These are phyloP conservation scores for Caenorhabditis becei DNA, from an alignment of 2,888 invertebrate species.

Conservation along the genomic window DNA sequence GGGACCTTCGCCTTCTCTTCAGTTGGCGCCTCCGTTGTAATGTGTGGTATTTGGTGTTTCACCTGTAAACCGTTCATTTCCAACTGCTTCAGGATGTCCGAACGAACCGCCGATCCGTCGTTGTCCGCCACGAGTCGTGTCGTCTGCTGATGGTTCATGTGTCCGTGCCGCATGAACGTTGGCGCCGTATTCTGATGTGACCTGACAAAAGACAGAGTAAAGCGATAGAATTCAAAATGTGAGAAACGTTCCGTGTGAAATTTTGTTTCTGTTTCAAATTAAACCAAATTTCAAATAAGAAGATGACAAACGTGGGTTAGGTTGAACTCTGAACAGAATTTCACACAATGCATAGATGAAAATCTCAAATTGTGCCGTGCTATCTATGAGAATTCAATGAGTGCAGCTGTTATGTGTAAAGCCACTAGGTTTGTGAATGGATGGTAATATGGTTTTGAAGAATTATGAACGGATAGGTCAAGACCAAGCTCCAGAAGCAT, in stretches of 20 bases:
- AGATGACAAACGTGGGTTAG: conserved; percentile 38
- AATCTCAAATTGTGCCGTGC: conserved; percentile 43
- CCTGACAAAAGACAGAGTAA: conserved; percentile 37
- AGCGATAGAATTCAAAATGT: conserved; percentile 19
- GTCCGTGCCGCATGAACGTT: conserved; percentile 79
- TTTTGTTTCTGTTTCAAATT: conserved; percentile 17
- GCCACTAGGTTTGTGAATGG: conserved; percentile 28
- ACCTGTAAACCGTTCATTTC: conserved; percentile 54
- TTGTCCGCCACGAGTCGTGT: conserved; percentile 76
- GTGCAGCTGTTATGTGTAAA: conserved; percentile 45
- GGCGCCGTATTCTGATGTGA: conserved; percentile 71
- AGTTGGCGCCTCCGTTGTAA: conserved; percentile 71
- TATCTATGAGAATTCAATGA: conserved; percentile 17
- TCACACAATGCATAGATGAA: conserved; percentile 56
- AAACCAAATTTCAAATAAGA: conserved; percentile 20
- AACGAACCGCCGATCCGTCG: conserved; percentile 73
- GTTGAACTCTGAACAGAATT: conserved; percentile 47
- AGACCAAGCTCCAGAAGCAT: too few relatives aligned
- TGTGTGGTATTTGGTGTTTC: conserved; percentile 74
- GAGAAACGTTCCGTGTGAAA: conserved; percentile 48
- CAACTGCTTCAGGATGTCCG: background rate
- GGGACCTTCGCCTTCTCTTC: conserved; percentile 72
- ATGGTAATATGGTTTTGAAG: too few relatives aligned
- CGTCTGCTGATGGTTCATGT: conserved; percentile 76
- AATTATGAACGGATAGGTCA: too few relatives aligned